Evolutionary conservation across 2,113 vertebrate genomes (phyloP).

Genomic region (Xerus inauris): DNA sequence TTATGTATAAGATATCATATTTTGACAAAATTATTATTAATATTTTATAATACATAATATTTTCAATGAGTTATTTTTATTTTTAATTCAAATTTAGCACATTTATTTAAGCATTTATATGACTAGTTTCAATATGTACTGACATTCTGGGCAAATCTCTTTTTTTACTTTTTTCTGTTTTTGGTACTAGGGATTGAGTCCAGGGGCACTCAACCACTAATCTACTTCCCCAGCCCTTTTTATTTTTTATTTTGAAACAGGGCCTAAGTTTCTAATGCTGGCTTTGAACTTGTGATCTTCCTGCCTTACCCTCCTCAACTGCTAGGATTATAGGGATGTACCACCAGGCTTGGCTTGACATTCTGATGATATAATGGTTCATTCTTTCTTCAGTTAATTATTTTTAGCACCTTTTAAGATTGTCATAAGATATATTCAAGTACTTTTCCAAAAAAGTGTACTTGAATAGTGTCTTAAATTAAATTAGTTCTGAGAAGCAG

Average conservation of each 20-base stretch:
- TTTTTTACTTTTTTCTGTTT: no score
- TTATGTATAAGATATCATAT: background rate
- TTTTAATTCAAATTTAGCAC: no score
- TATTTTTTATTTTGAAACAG: no score
- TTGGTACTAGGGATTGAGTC: no score
- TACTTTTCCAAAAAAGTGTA: background rate
- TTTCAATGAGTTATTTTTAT: background rate
- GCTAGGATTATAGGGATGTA: no score
- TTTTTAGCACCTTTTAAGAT: background rate
- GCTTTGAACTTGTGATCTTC: no score
- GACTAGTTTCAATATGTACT: background rate
- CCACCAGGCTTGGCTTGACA: no score
- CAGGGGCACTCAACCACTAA: no score
- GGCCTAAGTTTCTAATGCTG: no score
- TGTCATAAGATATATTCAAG: background rate
- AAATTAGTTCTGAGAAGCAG: background rate
- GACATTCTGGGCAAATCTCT: background rate
- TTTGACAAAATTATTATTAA: background rate
- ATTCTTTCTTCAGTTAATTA: background rate
- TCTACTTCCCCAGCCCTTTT: no score
- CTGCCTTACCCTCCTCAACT: no score
- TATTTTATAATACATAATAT: background rate
- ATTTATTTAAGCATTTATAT: background rate
- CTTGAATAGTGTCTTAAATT: background rate
- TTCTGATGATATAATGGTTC: no score